Conservation (phyloP, 2,888 invertebrate genomes). For the Linnaemya tessellans region DNA sequence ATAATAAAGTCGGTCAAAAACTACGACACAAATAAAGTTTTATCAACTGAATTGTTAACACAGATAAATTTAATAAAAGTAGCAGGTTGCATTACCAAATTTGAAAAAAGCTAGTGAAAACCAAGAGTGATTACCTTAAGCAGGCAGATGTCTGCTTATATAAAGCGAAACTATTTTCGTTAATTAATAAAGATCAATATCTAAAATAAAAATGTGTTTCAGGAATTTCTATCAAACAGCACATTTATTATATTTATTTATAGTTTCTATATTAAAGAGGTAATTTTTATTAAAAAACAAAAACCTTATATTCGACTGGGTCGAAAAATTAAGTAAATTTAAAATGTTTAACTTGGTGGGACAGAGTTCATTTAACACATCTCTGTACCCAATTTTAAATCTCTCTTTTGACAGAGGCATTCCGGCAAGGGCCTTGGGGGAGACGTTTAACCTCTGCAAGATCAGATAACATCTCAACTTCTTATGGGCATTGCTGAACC, state of each 20-base stretch:
- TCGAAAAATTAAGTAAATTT: too few species aligned
- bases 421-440: too few species aligned
- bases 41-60: neutral
- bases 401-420: too few species aligned
- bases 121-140: conserved; percentile 1
- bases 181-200: conserved; percentile 55
- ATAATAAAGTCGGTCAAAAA: neutral
- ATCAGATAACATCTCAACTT: too few species aligned
- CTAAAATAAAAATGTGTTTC: conserved; percentile 36
- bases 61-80: neutral
- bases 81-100: conserved; percentile 5
- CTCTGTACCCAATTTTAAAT: too few species aligned
- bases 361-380: too few species aligned
- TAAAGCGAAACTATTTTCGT: conserved; percentile 47
- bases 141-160: neutral
- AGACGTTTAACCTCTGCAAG: too few species aligned
- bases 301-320: too few species aligned
- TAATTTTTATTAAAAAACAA: too few species aligned
- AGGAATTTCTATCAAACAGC: conserved; percentile 19
- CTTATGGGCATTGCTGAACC: too few species aligned
- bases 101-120: neutral
- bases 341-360: too few species aligned
- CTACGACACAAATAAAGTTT: neutral
- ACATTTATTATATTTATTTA: conserved; percentile 11
- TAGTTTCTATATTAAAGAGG: neutral